These are phyloP conservation scores for Labroides dimidiatus DNA, from an alignment of 2,797 vertebrate species.

Conservation along the genomic window DNA sequence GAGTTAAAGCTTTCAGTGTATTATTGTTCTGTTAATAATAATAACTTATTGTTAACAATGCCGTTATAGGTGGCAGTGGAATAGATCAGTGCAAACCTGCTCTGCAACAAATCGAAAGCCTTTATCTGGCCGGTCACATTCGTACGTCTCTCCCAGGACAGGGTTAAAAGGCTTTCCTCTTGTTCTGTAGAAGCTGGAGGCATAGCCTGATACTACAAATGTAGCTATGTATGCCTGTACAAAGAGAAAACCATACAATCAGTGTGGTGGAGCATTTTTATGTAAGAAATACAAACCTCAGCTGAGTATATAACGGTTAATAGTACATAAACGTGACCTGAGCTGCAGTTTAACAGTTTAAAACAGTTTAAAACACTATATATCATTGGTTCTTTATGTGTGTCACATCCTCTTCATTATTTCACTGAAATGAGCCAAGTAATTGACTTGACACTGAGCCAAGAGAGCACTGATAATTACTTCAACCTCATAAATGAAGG, in stretches of 20 bases:
- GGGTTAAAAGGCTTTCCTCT: slow-evolving; percentile 99
- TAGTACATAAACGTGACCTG: neutral
- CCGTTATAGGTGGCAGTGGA: neutral
- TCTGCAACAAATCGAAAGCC: slow-evolving; percentile 92
- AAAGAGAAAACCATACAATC: slow-evolving; percentile 9
- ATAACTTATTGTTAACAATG: too few species aligned
- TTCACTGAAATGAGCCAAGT: slow-evolving; percentile 30
- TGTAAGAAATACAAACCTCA: neutral
- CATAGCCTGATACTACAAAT: slow-evolving; percentile 94
- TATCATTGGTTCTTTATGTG: slow-evolving; percentile 17
- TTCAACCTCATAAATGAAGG: slow-evolving; percentile 20
- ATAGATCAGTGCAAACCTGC: slow-evolving; percentile 70
- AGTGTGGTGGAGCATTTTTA: slow-evolving; percentile 5
- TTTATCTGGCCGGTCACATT: slow-evolving; percentile 93
- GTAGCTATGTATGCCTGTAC: slow-evolving; percentile 93
- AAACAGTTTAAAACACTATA: neutral
- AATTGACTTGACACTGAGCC: slow-evolving; percentile 11
- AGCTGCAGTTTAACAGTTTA: too few species aligned
- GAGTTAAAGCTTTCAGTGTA: neutral
- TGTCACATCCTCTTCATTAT: slow-evolving; percentile 19
- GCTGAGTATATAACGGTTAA: neutral
- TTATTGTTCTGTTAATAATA: neutral
- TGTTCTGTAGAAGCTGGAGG: slow-evolving; percentile 95
- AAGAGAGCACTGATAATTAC: slow-evolving; percentile 16
- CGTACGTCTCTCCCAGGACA: slow-evolving; percentile 95